Evolutionary conservation across 2,113 vertebrate species (phyloP).

Genomic region (Pollachius pollachius): DNA sequence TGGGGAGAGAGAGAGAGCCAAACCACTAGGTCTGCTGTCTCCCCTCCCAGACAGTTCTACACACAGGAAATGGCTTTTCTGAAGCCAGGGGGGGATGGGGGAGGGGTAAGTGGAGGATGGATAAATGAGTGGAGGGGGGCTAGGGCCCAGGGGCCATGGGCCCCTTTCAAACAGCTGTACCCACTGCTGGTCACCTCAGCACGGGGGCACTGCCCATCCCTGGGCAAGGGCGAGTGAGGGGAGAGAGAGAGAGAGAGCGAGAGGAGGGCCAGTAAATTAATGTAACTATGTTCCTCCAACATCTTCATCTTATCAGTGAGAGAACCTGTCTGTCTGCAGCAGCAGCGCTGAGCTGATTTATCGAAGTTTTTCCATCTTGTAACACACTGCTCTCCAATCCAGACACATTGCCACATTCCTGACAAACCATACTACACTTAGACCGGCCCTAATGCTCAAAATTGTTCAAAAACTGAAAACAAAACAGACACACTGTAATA

Average conservation of each 20-base stretch:
- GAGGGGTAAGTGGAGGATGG: conserved; percentile 9
- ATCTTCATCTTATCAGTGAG: conserved; percentile 31
- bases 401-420: conserved; percentile 16
- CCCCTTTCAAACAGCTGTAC: conserved; percentile 47
- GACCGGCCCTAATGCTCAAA: conserved; percentile 13
- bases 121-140: conserved; percentile 12
- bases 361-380: conserved; percentile 13
- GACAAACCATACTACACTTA: conserved; percentile 6
- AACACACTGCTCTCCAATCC: not conserved
- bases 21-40: conserved; percentile 27
- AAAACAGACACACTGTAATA: conserved; percentile 1
- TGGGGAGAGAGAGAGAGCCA: conserved; percentile 17
- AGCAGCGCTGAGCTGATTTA: conserved; percentile 6
- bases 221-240: not conserved
- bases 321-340: not conserved
- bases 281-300: conserved; percentile 9
- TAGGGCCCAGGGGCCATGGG: not conserved
- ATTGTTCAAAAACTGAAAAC: conserved; percentile 8
- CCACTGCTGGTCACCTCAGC: conserved; percentile 26
- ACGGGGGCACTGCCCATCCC: conserved; percentile 3
- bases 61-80: conserved; percentile 55
- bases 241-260: not conserved
- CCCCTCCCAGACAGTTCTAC: conserved; percentile 38
- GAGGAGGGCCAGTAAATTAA: not conserved
- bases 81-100: conserved; percentile 36